Percentiles rank a stretch among this genome's conserved stretches.
These are phyloP conservation scores for Ditylenchus weischeri DNA, from an alignment of 2,888 invertebrate species.

Conservation along the genomic window DNA sequence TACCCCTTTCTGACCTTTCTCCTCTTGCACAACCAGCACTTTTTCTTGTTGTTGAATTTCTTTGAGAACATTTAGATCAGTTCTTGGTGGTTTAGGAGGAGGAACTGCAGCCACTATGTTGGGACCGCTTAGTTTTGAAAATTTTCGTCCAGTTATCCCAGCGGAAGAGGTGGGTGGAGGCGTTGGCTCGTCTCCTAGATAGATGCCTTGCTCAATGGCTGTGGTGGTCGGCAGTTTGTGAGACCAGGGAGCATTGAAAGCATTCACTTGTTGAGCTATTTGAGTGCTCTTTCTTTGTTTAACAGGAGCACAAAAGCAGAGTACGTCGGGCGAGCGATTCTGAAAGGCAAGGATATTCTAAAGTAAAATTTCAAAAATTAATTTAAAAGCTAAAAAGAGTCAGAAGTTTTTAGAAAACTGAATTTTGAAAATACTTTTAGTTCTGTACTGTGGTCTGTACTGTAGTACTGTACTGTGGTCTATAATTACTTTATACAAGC, in stretches of 20 bases:
- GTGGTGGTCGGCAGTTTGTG: slow-evolving; percentile 25
- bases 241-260: slow-evolving; percentile 32
- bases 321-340: slow-evolving; percentile 80
- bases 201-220: slow-evolving; percentile 45
- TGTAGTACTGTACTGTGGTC: too few relatives aligned
- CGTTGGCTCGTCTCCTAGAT: slow-evolving; percentile 44
- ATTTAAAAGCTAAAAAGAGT: too few relatives aligned
- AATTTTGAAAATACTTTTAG: too few relatives aligned
- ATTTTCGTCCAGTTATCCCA: slow-evolving; percentile 17
- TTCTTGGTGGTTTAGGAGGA: slow-evolving; percentile 54
- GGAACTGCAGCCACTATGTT: slow-evolving; percentile 26
- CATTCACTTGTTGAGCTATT: slow-evolving; percentile 43
- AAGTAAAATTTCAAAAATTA: too few relatives aligned
- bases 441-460: too few relatives aligned
- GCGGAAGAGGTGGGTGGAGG: slow-evolving; percentile 10
- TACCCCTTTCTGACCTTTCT: background rate
- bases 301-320: slow-evolving; percentile 88
- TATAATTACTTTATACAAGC: too few relatives aligned
- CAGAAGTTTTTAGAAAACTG: too few relatives aligned
- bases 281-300: slow-evolving; percentile 68
- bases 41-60: slow-evolving; percentile 25
- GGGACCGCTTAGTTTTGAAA: slow-evolving; percentile 23
- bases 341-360: slow-evolving; percentile 32
- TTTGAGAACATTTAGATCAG: slow-evolving; percentile 45
- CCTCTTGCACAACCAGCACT: background rate